Conservation (phyloP, 2,797 vertebrate genomes). For the Pantherophis alleghaniensis region DNA sequence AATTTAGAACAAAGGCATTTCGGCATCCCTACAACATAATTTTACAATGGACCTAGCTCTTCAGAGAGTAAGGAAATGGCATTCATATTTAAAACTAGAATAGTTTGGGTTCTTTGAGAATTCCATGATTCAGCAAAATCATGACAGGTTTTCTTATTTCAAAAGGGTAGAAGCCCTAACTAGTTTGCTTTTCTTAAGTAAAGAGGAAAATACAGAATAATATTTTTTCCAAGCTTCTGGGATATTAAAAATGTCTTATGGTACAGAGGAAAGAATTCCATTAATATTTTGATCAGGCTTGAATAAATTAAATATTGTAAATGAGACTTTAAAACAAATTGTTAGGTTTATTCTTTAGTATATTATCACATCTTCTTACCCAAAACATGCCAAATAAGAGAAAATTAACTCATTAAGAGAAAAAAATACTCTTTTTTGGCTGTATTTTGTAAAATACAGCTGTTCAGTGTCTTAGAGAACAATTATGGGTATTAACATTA, state of each 20-base stretch:
- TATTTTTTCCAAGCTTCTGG: slow-evolving; percentile 19
- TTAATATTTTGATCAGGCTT: slow-evolving; percentile 24
- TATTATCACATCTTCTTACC: neutral
- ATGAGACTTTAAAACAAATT: slow-evolving; percentile 7
- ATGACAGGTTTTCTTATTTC: neutral
- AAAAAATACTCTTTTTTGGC: neutral
- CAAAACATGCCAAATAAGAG: slow-evolving; percentile 7
- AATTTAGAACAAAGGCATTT: neutral
- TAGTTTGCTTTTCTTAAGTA: neutral
- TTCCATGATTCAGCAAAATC: slow-evolving; percentile 17
- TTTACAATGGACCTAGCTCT: rapidly evolving
- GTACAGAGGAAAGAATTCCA: slow-evolving; percentile 15
- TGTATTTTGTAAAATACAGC: slow-evolving; percentile 19
- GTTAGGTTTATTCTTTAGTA: slow-evolving; percentile 7
- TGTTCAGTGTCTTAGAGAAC: neutral
- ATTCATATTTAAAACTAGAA: neutral
- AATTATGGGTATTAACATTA: slow-evolving; percentile 23
- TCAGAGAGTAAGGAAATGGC: neutral
- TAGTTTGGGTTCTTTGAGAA: rapidly evolving
- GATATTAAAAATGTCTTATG: slow-evolving; percentile 13
- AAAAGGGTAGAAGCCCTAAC: neutral
- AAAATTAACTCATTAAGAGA: slow-evolving; percentile 14
- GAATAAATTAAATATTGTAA: slow-evolving; percentile 26
- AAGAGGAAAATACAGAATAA: slow-evolving; percentile 23
- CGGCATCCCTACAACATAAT: neutral